These are phyloP conservation scores for Crocodylus rhombifer DNA, from an alignment of 2,797 vertebrate genomes.

Conservation along the genomic window DNA sequence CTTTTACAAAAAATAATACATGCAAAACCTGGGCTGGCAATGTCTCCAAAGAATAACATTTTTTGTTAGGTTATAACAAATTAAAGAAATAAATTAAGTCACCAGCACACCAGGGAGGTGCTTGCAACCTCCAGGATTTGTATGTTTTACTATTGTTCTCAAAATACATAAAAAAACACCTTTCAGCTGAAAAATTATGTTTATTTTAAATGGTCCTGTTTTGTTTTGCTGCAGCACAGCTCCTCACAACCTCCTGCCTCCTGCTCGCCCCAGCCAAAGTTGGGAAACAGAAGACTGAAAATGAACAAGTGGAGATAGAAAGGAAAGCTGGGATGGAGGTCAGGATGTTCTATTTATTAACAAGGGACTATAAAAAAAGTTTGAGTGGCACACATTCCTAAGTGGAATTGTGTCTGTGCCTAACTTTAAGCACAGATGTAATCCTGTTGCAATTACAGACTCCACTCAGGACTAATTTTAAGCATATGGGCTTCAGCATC, in stretches of 20 bases:
- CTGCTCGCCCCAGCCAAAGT: not conserved
- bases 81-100: conserved; percentile 85
- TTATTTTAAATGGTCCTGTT: conserved; percentile 54
- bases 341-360: not conserved
- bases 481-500: not conserved
- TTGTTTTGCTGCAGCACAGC: not conserved
- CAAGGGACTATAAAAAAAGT: not conserved
- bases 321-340: not conserved
- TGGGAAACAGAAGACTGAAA: conserved; percentile 4
- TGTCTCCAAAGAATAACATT: conserved; percentile 79
- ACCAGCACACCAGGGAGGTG: conserved; percentile 72
- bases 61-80: conserved; percentile 80
- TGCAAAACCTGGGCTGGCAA: conserved; percentile 67
- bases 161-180: conserved; percentile 70
- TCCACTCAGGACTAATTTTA: not conserved
- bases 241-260: conserved; percentile 7
- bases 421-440: not conserved
- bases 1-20: conserved; percentile 79
- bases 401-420: not conserved
- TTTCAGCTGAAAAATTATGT: conserved; percentile 68
- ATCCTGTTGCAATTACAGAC: not conserved
- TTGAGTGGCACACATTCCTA: not conserved
- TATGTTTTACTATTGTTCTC: conserved; percentile 73
- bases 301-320: not conserved
- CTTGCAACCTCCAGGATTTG: conserved; percentile 73